Percentiles rank a stretch among this genome's conserved stretches.
Evolutionary conservation across 92 coral and sea anemone genomes (phyloP).

Genomic region (Parazoanthus darwini): DNA sequence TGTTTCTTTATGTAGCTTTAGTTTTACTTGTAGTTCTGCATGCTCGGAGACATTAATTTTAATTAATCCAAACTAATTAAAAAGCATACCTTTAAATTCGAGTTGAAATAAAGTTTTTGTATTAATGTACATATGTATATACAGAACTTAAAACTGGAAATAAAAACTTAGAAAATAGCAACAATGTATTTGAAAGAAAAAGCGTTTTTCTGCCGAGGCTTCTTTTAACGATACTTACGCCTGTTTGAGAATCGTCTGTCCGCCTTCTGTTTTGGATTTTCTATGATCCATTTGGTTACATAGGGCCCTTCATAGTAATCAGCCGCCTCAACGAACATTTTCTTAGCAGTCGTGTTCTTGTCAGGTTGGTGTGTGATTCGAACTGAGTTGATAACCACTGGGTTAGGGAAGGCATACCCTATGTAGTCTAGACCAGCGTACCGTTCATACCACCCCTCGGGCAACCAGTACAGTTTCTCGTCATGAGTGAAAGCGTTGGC

Average conservation of each 20-base stretch:
- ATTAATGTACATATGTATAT: too few relatives aligned
- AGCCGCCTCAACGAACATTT: slow-evolving; percentile 80
- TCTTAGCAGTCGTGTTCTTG: slow-evolving; percentile 75
- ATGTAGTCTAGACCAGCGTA: slow-evolving; percentile 85
- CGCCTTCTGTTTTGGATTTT: slow-evolving; percentile 62
- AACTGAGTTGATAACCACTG: slow-evolving; percentile 81
- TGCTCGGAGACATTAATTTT: too few relatives aligned
- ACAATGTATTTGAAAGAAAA: too few relatives aligned
- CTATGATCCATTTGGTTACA: slow-evolving; percentile 79
- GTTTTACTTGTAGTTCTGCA: too few relatives aligned
- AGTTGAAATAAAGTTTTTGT: too few relatives aligned
- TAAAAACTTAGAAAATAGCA: too few relatives aligned
- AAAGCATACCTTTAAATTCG: too few relatives aligned
- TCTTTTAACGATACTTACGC: slow-evolving; percentile 56
- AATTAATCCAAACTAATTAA: too few relatives aligned
- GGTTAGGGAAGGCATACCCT: slow-evolving; percentile 75
- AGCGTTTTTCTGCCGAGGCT: too few relatives aligned
- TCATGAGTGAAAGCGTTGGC: slow-evolving; percentile 81
- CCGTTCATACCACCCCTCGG: slow-evolving; percentile 95
- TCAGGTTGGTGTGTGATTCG: slow-evolving; percentile 74
- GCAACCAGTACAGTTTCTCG: slow-evolving; percentile 82
- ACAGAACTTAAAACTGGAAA: too few relatives aligned
- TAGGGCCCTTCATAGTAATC: slow-evolving; percentile 80
- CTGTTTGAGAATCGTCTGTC: slow-evolving; percentile 73
- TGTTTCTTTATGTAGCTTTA: too few relatives aligned